Base-by-base conservation (phyloP, 1,140 invertebrate species). In the Monomorium pharaonis region DNA sequence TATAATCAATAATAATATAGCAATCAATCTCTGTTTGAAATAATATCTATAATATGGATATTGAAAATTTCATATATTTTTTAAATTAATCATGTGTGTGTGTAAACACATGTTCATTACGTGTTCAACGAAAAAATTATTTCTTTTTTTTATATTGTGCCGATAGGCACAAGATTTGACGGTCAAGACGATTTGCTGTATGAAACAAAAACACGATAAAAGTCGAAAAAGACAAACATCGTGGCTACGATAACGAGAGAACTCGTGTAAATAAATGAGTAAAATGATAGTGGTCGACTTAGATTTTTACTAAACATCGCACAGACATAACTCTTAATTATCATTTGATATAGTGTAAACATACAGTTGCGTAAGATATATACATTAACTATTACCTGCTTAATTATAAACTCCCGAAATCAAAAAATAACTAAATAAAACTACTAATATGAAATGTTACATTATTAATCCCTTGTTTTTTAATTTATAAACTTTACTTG, bases 171-270 rank as follows among this genome's bases (percentile, higher is more conserved):
- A 44, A 67, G 24, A 80, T 85, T 85, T 80, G 76, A 78, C 75
- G 51, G 44, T 85, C 83, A 77, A 85, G 58, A 51, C 16, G 58
- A 84, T 10, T 47, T 70, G 42, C n/a, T 49, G 16, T 21, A 51
- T 18, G 7, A 49, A 63, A 75, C 33, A 27, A 85, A 85, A 83
- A 83, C 51, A 83, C 24, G 37, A 81, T 72, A 81, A 72, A 72
- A 58, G 12, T 4, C 16, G 4, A 81, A 81, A 78, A 60, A 27
- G 12, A 2, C 78, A 81, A 81, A 81, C 65, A 70, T 44, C 56
- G 49, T 81, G 18, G 42, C 47, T 37, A 37, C 44, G 72, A 84
- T 84, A 80, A 78, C 62, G 33, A 56, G 44, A 9, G 10, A 24
- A 44, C 10, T 16, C 9, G 60, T 33, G 14, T 21, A 33, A 75